Percentiles rank a stretch among this genome's conserved stretches.
Evolutionary conservation across 2,888 invertebrate genomes (phyloP).

Genomic region (Eubasilissa splendida): DNA sequence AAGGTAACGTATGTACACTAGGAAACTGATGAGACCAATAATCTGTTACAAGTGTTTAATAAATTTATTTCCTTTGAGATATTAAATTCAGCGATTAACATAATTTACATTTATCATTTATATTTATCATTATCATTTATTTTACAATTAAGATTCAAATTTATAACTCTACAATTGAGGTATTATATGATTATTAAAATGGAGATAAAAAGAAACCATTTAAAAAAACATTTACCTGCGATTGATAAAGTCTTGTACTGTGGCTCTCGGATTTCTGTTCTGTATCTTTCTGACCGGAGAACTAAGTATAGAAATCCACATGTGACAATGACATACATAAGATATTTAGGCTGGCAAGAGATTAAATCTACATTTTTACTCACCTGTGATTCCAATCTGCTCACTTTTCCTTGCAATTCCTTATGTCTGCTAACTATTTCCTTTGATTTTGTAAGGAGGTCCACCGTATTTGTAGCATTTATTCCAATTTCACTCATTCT

Average conservation of each 20-base stretch:
- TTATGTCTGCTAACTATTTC: slow-evolving; percentile 95
- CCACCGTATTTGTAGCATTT: slow-evolving; percentile 88
- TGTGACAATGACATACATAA: neutral
- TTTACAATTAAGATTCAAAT: too few relatives aligned
- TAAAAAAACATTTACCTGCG: neutral
- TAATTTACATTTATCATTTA: too few relatives aligned
- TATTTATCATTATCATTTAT: too few relatives aligned
- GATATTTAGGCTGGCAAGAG: neutral
- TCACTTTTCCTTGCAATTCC: slow-evolving; percentile 91
- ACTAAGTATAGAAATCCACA: neutral
- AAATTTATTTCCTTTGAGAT: too few relatives aligned
- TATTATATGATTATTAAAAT: too few relatives aligned
- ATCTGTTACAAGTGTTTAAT: too few relatives aligned
- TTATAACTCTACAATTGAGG: too few relatives aligned
- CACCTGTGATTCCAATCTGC: slow-evolving; percentile 89
- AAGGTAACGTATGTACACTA: too few relatives aligned
- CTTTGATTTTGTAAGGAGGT: slow-evolving; percentile 88
- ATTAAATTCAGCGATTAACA: too few relatives aligned
- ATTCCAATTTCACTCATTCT: slow-evolving; percentile 94
- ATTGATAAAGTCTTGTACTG: too few relatives aligned
- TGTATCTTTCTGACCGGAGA: neutral
- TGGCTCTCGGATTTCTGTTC: neutral
- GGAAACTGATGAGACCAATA: too few relatives aligned
- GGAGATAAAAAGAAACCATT: neutral
- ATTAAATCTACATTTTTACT: slow-evolving; percentile 57